Conservation (phyloP, 2,888 invertebrate genomes). For the Cryptus viduatorius region DNA sequence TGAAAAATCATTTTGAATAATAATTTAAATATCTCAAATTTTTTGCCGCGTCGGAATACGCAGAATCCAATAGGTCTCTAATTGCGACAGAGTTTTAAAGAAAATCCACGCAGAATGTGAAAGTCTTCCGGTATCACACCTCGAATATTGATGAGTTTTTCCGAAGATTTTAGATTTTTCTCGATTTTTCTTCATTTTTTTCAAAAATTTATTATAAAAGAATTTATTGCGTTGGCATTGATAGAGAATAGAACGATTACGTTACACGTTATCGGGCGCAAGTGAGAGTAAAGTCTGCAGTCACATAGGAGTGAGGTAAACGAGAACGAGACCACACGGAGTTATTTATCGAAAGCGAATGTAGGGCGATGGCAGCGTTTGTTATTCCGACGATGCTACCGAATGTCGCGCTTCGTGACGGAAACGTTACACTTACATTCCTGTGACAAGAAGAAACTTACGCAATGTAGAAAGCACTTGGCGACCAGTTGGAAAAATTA, state of each 20-base stretch:
- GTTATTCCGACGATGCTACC: slow-evolving; percentile 70
- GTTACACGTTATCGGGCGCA: slow-evolving; percentile 38
- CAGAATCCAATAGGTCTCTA: not conserved
- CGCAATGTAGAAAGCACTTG: slow-evolving; percentile 80
- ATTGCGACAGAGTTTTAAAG: slow-evolving; percentile 24
- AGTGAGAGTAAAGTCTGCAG: not conserved
- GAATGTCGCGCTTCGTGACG: slow-evolving; percentile 74
- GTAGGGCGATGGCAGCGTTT: slow-evolving; percentile 62
- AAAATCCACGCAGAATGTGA: slow-evolving; percentile 64
- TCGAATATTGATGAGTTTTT: slow-evolving; percentile 44
- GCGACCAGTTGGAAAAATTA: slow-evolving; percentile 72
- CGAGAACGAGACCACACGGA: slow-evolving; percentile 44
- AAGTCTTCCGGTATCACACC: slow-evolving; percentile 52
- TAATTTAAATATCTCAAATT: too few relatives aligned
- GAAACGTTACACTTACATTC: slow-evolving; percentile 80
- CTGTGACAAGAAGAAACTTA: slow-evolving; percentile 75
- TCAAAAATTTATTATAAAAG: not conserved
- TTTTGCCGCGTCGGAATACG: not conserved
- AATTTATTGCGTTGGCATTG: slow-evolving; percentile 7
- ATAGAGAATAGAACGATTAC: slow-evolving; percentile 22
- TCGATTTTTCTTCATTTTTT: not conserved
- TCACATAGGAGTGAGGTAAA: not conserved
- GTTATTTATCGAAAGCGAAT: slow-evolving; percentile 68
- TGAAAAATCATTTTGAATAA: too few relatives aligned
- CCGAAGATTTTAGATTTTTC: not conserved